A percentile compares a stretch with the other conserved stretches of the same genome.
Evolutionary conservation across 2,797 vertebrate species (phyloP).

Genomic region (Cryptoprocta ferox): DNA sequence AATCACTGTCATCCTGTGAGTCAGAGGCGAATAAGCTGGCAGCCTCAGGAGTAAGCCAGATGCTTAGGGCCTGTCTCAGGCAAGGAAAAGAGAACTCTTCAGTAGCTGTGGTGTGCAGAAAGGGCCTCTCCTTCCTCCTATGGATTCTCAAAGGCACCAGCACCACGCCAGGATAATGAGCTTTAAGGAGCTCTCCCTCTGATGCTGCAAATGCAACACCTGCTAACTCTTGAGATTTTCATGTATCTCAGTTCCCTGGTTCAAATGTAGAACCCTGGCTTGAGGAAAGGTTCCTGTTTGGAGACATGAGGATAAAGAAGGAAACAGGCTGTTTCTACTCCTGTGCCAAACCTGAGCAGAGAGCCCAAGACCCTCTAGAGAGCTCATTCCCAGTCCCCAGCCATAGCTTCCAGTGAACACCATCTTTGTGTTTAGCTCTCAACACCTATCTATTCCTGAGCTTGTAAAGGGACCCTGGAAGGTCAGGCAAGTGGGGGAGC

Average conservation of each 20-base stretch:
- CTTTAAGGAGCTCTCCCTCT: neutral
- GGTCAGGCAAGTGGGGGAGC: neutral
- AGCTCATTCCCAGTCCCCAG: no score
- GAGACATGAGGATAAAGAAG: neutral
- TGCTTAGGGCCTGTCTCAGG: neutral
- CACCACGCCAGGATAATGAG: neutral
- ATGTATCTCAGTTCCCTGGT: neutral
- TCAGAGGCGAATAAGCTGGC: constrained; percentile 64
- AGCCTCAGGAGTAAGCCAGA: neutral
- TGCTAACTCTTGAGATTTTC: neutral
- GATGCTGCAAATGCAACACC: neutral
- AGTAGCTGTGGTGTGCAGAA: neutral
- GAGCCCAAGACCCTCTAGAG: neutral
- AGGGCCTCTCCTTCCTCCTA: neutral
- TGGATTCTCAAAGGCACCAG: neutral
- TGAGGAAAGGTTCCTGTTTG: neutral
- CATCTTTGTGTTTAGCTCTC: neutral
- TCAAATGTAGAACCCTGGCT: neutral
- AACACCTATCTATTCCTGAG: neutral
- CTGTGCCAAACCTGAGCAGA: neutral
- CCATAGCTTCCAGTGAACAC: neutral
- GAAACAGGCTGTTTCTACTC: neutral
- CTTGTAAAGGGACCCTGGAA: neutral
- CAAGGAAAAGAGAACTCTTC: neutral
- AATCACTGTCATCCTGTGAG: constrained; percentile 70